Conservation (phyloP, 2,888 invertebrate genomes). For the Himalopsyche japonica region DNA sequence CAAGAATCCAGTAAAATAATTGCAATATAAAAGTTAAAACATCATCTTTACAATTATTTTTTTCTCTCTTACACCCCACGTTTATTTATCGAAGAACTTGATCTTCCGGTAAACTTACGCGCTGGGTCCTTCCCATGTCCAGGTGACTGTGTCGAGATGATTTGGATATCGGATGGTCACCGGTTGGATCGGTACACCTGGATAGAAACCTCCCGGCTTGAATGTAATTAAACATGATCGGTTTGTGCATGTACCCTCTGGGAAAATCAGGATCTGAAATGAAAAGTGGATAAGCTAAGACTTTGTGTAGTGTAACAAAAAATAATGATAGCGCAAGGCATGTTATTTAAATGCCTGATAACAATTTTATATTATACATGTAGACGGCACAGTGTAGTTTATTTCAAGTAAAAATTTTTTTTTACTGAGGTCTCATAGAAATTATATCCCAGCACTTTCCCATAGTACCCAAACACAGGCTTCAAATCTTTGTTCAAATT, state of each 20-base stretch:
- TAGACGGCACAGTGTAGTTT: too few species aligned
- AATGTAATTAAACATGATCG: slow-evolving; percentile 87
- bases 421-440: too few species aligned
- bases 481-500: too few species aligned
- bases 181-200: slow-evolving; percentile 94
- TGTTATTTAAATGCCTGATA: neutral
- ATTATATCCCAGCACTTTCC: too few species aligned
- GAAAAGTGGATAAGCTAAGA: neutral
- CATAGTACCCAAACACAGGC: too few species aligned
- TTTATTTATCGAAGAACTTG: too few species aligned
- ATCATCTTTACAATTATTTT: too few species aligned
- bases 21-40: too few species aligned
- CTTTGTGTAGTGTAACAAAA: neutral
- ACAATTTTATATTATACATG: too few species aligned
- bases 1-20: too few species aligned
- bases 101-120: slow-evolving; percentile 67
- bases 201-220: slow-evolving; percentile 92
- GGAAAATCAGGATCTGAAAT: slow-evolving; percentile 84
- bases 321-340: neutral
- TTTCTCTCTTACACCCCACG: too few species aligned
- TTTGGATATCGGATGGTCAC: slow-evolving; percentile 91
- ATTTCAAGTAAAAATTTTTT: too few species aligned
- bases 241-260: slow-evolving; percentile 96
- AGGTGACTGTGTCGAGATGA: slow-evolving; percentile 84
- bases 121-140: slow-evolving; percentile 95